Percentiles rank a stretch among this genome's conserved stretches.
Conservation (phyloP, 1,140 invertebrate genomes). For the Anagrus nilaparvatae region DNA sequence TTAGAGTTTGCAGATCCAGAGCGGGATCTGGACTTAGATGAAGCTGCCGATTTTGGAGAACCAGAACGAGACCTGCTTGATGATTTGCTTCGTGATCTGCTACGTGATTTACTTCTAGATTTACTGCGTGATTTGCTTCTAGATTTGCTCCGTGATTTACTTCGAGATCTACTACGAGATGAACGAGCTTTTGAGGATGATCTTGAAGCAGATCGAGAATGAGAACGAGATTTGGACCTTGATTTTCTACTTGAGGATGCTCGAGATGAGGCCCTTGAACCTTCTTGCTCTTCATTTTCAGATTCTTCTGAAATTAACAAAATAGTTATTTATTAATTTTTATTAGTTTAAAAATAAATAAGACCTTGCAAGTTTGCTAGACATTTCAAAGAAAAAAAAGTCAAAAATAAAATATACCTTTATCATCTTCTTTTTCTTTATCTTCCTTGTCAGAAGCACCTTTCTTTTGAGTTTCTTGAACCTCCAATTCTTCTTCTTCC, state of each 20-base stretch:
- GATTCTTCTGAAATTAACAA: constrained; percentile 9
- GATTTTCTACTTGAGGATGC: constrained; percentile 26
- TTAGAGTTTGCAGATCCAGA: too few relatives aligned
- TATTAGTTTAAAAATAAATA: constrained; percentile 3
- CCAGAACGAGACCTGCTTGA: constrained; percentile 23
- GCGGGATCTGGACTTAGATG: constrained; percentile 28
- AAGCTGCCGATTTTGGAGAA: constrained; percentile 22
- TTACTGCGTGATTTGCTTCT: constrained; percentile 17
- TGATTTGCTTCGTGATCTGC: constrained; percentile 26
- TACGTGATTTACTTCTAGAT: constrained; percentile 31
- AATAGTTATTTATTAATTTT: background rate
- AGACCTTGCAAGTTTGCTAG: too few relatives aligned
- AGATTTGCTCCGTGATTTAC: constrained; percentile 29
- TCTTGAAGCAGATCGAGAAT: constrained; percentile 29
- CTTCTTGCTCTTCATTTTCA: constrained; percentile 8
- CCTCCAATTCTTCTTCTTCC: constrained; percentile 30
- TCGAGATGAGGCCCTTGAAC: constrained; percentile 25
- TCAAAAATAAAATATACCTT: constrained; percentile 6
- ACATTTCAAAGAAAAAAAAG: background rate
- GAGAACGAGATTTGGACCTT: constrained; percentile 28
- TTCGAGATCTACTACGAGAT: constrained; percentile 24
- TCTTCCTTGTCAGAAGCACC: constrained; percentile 13
- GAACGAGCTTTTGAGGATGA: constrained; percentile 26
- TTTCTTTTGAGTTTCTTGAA: constrained; percentile 30
- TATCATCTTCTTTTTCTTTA: background rate